Conservation (phyloP, 2,888 invertebrate genomes). For the Diachrysia chrysitis region DNA sequence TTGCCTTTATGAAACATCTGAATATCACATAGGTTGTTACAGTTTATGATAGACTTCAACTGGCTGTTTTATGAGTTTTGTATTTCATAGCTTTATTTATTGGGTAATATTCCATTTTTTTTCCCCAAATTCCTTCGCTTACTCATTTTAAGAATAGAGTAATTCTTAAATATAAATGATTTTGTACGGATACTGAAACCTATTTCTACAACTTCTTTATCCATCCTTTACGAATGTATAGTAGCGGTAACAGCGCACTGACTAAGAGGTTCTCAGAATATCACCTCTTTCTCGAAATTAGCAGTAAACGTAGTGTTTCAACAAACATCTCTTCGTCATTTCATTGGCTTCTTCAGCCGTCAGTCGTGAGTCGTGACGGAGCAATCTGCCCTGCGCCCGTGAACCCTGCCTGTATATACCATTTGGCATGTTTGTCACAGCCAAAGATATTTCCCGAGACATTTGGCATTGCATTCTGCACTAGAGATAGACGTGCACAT, state of each 20-base stretch:
- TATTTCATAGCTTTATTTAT: too few species aligned
- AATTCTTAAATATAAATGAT: too few species aligned
- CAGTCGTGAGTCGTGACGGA: conserved; percentile 28
- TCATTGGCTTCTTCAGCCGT: not conserved
- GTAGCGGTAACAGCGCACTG: not conserved
- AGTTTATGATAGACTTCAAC: too few species aligned
- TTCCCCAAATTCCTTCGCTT: too few species aligned
- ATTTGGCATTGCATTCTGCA: conserved; percentile 61
- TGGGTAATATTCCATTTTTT: too few species aligned
- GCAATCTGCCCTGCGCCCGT: conserved; percentile 70
- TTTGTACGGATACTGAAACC: too few species aligned
- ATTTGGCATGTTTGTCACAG: conserved; percentile 69
- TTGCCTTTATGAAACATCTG: too few species aligned
- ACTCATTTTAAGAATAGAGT: too few species aligned
- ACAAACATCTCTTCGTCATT: conserved; percentile 5
- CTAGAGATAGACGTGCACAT: conserved; percentile 38
- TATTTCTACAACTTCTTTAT: too few species aligned
- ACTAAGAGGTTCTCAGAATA: not conserved
- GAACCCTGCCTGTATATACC: conserved; percentile 63
- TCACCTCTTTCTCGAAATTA: not conserved
- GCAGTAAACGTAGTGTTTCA: conserved; percentile 2
- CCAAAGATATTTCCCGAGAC: conserved; percentile 64
- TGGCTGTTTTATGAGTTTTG: too few species aligned
- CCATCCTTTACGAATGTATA: not conserved
- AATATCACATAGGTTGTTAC: too few species aligned